Conservation (phyloP, 2,888 invertebrate species). For the Creontiades dilutus region DNA sequence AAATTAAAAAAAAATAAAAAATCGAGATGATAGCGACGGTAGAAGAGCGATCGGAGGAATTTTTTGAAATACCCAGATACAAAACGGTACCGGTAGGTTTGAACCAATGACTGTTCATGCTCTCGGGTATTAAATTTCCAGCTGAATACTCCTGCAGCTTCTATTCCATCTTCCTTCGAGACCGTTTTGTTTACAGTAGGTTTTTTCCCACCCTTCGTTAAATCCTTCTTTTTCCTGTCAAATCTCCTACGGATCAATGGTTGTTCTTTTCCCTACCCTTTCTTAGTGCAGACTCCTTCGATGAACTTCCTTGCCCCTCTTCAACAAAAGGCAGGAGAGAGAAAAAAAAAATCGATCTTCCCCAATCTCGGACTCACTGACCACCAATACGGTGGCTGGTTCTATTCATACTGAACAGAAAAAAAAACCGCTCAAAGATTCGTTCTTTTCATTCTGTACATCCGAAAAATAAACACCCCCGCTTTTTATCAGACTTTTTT, state of each 20-base stretch:
- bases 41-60: not conserved
- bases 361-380: not conserved
- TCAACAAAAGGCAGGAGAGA: not conserved
- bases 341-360: not conserved
- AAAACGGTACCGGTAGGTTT: slow-evolving; percentile 3
- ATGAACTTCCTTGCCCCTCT: not conserved
- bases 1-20: not conserved
- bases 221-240: not conserved
- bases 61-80: slow-evolving; percentile 25
- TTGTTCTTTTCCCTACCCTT: not conserved
- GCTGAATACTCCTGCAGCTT: slow-evolving; percentile 31
- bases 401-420: not conserved
- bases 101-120: slow-evolving; percentile 7
- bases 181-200: not conserved
- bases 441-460: not conserved
- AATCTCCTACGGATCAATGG: not conserved
- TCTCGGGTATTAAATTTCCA: slow-evolving; percentile 55
- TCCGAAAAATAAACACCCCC: not conserved
- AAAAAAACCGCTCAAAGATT: not conserved
- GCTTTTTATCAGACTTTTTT: not conserved
- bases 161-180: not conserved
- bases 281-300: not conserved
- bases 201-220: not conserved
- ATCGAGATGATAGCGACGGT: slow-evolving; percentile 1
- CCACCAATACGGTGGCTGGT: not conserved